phyloP scores from a whole-genome alignment of 2,113 vertebrate species.

The sheep (Ovis aries) region ARS-UI_Ramb_v3.0 NC_056068.1:14419001-14419500 shows the following conservation, averaged over 20 bases:
- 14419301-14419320: background rate
- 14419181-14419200: background rate
- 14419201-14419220: background rate
- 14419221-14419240: background rate
- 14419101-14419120: background rate
- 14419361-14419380: background rate
- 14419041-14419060: background rate
- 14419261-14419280: background rate
- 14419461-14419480: background rate
- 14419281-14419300: background rate
- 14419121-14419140: background rate
- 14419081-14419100: background rate
- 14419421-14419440: background rate
- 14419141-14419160: background rate
- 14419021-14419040: background rate
- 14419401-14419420: background rate
- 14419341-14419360: background rate
- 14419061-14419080: background rate
- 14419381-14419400: background rate
- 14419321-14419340: background rate
- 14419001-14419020: background rate
- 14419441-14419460: background rate
- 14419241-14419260: fast-evolving
- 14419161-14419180: background rate
- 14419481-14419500: background rate